These are phyloP conservation scores for Drosophila pseudotakahashii DNA, from an alignment of 2,888 invertebrate genomes.

Conservation along the genomic window DNA sequence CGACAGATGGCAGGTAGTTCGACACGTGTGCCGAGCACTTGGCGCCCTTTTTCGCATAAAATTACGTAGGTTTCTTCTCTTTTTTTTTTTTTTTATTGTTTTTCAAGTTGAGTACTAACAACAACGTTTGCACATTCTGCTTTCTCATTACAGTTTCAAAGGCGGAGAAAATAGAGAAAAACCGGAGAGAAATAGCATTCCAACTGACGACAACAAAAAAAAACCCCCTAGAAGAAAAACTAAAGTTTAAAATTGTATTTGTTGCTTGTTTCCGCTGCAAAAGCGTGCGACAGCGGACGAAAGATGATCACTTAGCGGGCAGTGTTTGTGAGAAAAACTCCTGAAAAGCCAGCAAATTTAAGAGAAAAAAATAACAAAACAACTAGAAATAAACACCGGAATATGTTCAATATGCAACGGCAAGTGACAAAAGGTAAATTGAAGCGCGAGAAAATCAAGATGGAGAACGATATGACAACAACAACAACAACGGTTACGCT, in stretches of 20 bases:
- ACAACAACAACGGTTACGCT: slow-evolving; percentile 8
- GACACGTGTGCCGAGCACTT: slow-evolving; percentile 73
- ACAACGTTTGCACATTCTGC: slow-evolving; percentile 30
- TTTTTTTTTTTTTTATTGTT: slow-evolving; percentile 4
- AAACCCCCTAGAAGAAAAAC: slow-evolving; percentile 17
- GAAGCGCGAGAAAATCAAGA: slow-evolving; percentile 12
- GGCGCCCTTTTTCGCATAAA: slow-evolving; percentile 75
- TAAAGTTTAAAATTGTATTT: slow-evolving; percentile 1
- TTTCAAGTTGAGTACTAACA: slow-evolving; percentile 29
- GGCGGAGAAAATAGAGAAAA: slow-evolving; percentile 27
- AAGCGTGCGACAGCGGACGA: slow-evolving; percentile 20
- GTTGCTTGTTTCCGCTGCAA: slow-evolving; percentile 2
- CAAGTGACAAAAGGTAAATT: slow-evolving; percentile 5
- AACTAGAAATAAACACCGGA: slow-evolving; percentile 12
- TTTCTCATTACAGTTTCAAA: slow-evolving; percentile 59
- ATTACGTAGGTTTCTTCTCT: slow-evolving; percentile 41
- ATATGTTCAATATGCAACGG: slow-evolving; percentile 35
- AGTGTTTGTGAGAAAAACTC: slow-evolving; percentile 6
- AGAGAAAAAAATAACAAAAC: not conserved
- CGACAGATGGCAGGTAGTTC: slow-evolving; percentile 28
- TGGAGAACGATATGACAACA: slow-evolving; percentile 9
- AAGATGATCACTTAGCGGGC: slow-evolving; percentile 67
- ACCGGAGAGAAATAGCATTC: slow-evolving; percentile 29
- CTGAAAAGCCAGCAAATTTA: not conserved
- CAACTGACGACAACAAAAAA: slow-evolving; percentile 30